Evolutionary conservation across 2,888 invertebrate genomes (phyloP), one percentile per base, ranked within the genome.

Genomic region (Rhagonycha fulva): DNA sequence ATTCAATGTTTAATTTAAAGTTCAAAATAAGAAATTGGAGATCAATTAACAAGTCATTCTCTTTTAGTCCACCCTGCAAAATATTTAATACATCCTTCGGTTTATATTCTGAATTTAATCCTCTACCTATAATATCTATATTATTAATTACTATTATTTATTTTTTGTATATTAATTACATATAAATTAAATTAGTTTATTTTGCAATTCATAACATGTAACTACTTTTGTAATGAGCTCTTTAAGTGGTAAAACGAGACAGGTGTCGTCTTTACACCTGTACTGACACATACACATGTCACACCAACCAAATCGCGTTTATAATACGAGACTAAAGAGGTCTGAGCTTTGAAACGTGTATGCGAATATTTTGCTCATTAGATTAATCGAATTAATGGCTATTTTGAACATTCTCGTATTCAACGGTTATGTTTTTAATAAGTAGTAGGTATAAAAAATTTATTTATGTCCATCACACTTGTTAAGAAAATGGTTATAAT

Each of bases 191-290:
- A 66, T 66, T 26, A 24, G 26, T 66, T 71, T 23, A 75, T 75
- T 75, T 71, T 61, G 71, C 75, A 75, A 71, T 75, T 68, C 61
- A 68, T 32, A 62, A 69, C 11, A 70, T 19, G 28, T 68, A 68
- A 24, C 67, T 67, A 61, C 76, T 63, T 76, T 78, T 60, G 70
- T 76, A 77, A 76, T 78, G 78, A 74, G 72, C 71, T 68, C 75
- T 71, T 14, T 66, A 75, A 72, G 72, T 77, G 74, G 75, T 70
- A 80, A 79, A 80, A 70, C 71, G 77, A 78, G 82, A 81, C 84
- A 84, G 84, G 84, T 84, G 84, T 78, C 71, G 72, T 79, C 78
- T 80, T 82, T 80, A 83, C 84, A 84, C 83, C 84, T 84, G 84
- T 83, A 81, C 82, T 81, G 82, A 83, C 82, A 82, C 79, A 75